Evolutionary conservation across 2,113 vertebrate genomes (phyloP).

Genomic region (Gavialis gangeticus): DNA sequence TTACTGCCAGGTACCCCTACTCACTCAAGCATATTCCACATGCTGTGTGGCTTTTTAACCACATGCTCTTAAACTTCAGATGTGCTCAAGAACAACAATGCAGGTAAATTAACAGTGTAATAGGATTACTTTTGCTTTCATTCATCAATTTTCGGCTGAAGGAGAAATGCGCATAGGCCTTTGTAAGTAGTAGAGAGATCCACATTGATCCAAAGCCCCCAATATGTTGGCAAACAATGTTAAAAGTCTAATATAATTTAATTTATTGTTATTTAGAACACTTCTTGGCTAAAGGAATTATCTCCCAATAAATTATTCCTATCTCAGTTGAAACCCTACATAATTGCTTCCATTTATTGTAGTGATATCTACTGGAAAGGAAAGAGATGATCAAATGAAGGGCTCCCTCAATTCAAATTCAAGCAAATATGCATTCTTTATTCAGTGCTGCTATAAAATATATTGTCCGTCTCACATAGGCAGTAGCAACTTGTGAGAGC

Average conservation of each 20-base stretch:
- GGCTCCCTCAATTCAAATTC: constrained; percentile 22
- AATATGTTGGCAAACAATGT: neutral
- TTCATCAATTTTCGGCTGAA: constrained; percentile 70
- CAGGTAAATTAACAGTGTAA: constrained; percentile 69
- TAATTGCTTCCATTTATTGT: constrained; percentile 62
- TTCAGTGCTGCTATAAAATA: neutral
- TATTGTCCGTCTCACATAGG: neutral
- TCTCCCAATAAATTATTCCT: constrained; percentile 63
- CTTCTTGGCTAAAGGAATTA: constrained; percentile 61
- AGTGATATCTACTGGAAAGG: constrained; percentile 38
- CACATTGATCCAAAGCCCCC: constrained; percentile 40
- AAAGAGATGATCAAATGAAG: constrained; percentile 56
- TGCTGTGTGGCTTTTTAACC: constrained; percentile 21
- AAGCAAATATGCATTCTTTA: neutral
- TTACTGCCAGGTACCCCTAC: constrained; percentile 55
- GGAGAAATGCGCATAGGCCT: neutral
- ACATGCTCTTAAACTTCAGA: constrained; percentile 21
- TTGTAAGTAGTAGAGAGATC: neutral
- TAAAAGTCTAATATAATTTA: constrained; percentile 49
- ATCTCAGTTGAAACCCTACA: constrained; percentile 41
- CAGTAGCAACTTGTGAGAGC: neutral
- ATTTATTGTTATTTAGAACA: constrained; percentile 59
- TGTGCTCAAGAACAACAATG: constrained; percentile 51
- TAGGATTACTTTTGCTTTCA: constrained; percentile 55
- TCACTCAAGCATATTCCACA: constrained; percentile 16